Evolutionary conservation across 92 coral and sea anemone genomes (phyloP).

Genomic region (Porites evermanni): DNA sequence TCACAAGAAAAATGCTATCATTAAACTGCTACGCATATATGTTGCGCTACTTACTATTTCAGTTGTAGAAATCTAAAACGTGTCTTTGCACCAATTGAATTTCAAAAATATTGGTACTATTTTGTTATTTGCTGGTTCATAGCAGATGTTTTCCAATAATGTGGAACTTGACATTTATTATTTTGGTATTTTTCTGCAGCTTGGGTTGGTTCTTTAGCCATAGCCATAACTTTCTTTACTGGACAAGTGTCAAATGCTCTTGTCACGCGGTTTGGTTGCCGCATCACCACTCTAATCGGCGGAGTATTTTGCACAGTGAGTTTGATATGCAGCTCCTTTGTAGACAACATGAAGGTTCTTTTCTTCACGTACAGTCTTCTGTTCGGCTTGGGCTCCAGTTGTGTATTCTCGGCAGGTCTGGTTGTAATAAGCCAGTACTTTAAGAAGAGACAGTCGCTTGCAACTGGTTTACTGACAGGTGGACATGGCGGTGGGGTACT

Average conservation of each 20-base stretch:
- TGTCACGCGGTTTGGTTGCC: constrained; percentile 29
- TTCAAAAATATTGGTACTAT: too few species aligned
- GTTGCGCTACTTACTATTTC: too few species aligned
- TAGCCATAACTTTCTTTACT: constrained; percentile 16
- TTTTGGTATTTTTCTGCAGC: constrained; percentile 6
- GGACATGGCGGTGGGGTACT: constrained; percentile 67
- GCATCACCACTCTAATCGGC: constrained; percentile 31
- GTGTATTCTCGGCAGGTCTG: constrained; percentile 34
- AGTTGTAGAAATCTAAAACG: too few species aligned
- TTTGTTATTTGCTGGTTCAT: too few species aligned
- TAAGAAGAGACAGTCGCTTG: constrained; percentile 46
- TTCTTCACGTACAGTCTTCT: constrained; percentile 54
- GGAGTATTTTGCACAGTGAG: constrained; percentile 18
- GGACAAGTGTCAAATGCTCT: constrained; percentile 23
- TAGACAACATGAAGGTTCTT: constrained; percentile 36
- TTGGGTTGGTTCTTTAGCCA: constrained; percentile 29
- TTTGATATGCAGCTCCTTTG: constrained; percentile 18
- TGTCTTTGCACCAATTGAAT: too few species aligned
- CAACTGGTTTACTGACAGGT: constrained; percentile 43
- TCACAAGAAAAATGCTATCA: too few species aligned
- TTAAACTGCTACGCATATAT: too few species aligned
- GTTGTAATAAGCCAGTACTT: constrained; percentile 55
- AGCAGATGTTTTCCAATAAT: too few species aligned
- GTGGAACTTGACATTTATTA: too few species aligned
- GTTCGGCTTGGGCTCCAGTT: constrained; percentile 44